A percentile compares a stretch with the other conserved stretches of the same genome.
Conservation (phyloP, 2,113 vertebrate genomes). For the Emydocephalus ijimae region DNA sequence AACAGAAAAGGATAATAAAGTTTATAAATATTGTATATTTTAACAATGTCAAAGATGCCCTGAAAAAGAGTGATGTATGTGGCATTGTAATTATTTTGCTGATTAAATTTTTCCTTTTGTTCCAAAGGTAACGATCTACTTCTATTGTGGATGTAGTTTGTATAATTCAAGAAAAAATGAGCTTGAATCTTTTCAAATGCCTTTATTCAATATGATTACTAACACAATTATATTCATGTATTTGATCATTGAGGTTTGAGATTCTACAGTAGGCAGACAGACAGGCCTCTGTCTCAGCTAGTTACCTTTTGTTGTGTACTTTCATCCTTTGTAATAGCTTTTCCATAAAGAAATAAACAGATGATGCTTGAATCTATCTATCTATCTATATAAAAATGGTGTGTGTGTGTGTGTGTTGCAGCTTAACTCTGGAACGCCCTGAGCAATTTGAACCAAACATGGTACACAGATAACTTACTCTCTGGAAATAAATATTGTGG, state of each 20-base stretch:
- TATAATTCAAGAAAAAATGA: neutral
- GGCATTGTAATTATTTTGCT: neutral
- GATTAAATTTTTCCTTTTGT: neutral
- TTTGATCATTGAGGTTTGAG: neutral
- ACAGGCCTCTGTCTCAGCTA: neutral
- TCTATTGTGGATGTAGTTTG: neutral
- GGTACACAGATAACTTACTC: too few species aligned
- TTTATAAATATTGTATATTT: neutral
- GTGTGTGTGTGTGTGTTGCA: too few species aligned
- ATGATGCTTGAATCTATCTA: neutral
- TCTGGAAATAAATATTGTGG: too few species aligned
- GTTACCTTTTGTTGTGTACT: neutral
- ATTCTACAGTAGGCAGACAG: neutral
- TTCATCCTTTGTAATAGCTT: neutral
- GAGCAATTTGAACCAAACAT: too few species aligned
- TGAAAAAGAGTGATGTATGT: neutral
- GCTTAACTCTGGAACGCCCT: too few species aligned
- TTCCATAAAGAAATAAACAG: neutral
- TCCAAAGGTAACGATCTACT: neutral
- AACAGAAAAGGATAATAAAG: slow-evolving; percentile 1
- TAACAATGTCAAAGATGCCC: neutral
- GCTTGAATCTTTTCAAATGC: neutral
- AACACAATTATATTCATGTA: neutral
- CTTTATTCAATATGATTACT: neutral
- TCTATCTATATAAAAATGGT: too few species aligned